Evolutionary conservation across 2,888 invertebrate genomes (phyloP), one percentile per base, ranked within the genome.

Genomic region (Lymantria monacha): DNA sequence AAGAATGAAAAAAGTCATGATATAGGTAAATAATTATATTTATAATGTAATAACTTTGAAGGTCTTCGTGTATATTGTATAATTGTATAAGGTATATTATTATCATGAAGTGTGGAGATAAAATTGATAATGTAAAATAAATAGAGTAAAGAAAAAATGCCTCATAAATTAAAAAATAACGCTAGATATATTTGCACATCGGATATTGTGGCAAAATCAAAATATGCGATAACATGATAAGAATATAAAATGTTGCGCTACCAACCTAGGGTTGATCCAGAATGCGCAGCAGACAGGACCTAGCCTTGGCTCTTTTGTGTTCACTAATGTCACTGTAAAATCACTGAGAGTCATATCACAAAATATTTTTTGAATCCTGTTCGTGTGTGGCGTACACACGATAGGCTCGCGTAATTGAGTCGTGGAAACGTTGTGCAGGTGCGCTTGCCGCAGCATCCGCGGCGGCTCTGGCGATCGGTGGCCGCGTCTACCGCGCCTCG

Each of bases 391-490:
- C 45, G 49, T 56, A 44, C 31, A 59, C 74, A 72, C 71, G 74
- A 74, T 72, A 57, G 61, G 52, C 55, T 56, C 61, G 65, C 63
- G 71, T 59, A 58, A 49, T 63, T 49, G 57, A 45, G 57, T 63
- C 55, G 63, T 53, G 46, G 48, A 47, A 58, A 53, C 70, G 72
- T 58, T 53, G 63, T 74, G 79, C 84, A 85, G 81, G 88, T 87
- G 85, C 80, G 87, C 69, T 63, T 75, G 79, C 77, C 83, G 82
- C 89, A 89, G 88, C 89, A 85, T 89, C 88, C 84, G 79, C 79
- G 71, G 75, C 81, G 80, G 81, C 74, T 86, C 74, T 89, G 88
- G 65, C 74, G 71, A 60, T 53, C 63, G 66, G 65, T 70, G 63
- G 22, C 22, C 62, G 59, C 70, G 70, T 63, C 55, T 67, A 76